Base-by-base conservation (phyloP, 2,113 vertebrate species). In the Nannobrachium achirus region DNA sequence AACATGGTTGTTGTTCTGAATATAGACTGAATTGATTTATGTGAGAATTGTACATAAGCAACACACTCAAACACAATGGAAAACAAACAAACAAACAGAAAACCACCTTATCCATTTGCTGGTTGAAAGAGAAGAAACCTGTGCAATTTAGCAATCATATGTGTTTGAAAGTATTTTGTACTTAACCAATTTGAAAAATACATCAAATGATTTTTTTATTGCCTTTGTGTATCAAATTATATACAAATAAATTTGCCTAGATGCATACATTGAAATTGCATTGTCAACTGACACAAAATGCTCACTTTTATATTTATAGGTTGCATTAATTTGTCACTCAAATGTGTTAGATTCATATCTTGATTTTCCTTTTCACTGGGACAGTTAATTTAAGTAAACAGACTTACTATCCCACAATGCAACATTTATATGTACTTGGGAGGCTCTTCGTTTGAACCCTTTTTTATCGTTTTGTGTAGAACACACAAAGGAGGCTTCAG, bases 121-220 rank as follows among this genome's bases (percentile, higher is more conserved):
- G 67, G 70, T 75, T 81, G 80, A 84, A 89, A 88, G 40, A 75
- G 59, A 66, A 88, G 79, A 89, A 89, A 84, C 67, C 78, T 86
- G 66, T 74, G 75, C 76, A 87, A 81, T 84, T 80, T 84, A 75
- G 84, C 72, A 20, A 55, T 62, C 49, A 53, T 55, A 76, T 83
- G 2, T 80, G 66, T 88, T 89, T 82, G 60, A 81, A 88, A 77
- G 41, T 16, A 57, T 79, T 71, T 57, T 58, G 80, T 75, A 65
- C 84, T 89, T 80, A 82, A 84, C 71, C 56, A 76, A 79, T 85
- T 63, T 69, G 16, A 69, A 48, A 44, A 76, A 77, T 74, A 63
- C 71, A 33, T 33, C 3, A 3, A 33, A 33, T 4, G 25, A 33
- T 33, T 5, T 33, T 33, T 33, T 33, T 33, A 33, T 5, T 33